Evolutionary conservation across 2,888 invertebrate genomes (phyloP).

Genomic region (Aplocera efformata): DNA sequence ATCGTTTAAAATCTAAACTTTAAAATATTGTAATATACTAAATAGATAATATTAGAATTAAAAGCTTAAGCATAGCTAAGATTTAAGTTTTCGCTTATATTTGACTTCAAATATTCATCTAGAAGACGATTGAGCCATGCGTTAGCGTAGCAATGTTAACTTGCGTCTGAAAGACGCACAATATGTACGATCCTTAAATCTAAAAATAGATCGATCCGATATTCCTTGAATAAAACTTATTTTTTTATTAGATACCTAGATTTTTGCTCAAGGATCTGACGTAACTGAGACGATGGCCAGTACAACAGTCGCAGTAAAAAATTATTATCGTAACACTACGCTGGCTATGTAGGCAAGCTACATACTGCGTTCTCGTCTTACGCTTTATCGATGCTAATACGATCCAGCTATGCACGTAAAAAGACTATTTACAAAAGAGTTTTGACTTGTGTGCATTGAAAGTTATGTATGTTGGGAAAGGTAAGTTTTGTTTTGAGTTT

Average conservation of each 20-base stretch:
- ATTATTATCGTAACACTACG: slow-evolving; percentile 39
- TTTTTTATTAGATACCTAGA: slow-evolving; percentile 25
- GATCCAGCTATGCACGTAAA: slow-evolving; percentile 15
- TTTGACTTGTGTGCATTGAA: slow-evolving; percentile 7
- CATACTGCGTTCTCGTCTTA: slow-evolving; percentile 36
- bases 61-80: too few relatives aligned
- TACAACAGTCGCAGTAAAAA: slow-evolving; percentile 39
- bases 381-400: slow-evolving; percentile 28
- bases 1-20: too few relatives aligned
- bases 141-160: too few relatives aligned
- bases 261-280: slow-evolving; percentile 44
- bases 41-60: too few relatives aligned
- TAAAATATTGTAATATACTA: too few relatives aligned
- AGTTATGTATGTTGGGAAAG: slow-evolving; percentile 8
- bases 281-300: slow-evolving; percentile 53
- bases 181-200: too few relatives aligned
- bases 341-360: slow-evolving; percentile 59
- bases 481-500: slow-evolving; percentile 16
- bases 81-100: too few relatives aligned
- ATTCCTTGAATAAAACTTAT: too few relatives aligned
- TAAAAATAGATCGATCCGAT: too few relatives aligned
- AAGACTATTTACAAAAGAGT: slow-evolving; percentile 10
- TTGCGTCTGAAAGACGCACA: too few relatives aligned
- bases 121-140: too few relatives aligned
- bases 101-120: too few relatives aligned